These are phyloP conservation scores for Yasuhikotakia modesta DNA, from an alignment of 2,797 vertebrate genomes.

Conservation along the genomic window DNA sequence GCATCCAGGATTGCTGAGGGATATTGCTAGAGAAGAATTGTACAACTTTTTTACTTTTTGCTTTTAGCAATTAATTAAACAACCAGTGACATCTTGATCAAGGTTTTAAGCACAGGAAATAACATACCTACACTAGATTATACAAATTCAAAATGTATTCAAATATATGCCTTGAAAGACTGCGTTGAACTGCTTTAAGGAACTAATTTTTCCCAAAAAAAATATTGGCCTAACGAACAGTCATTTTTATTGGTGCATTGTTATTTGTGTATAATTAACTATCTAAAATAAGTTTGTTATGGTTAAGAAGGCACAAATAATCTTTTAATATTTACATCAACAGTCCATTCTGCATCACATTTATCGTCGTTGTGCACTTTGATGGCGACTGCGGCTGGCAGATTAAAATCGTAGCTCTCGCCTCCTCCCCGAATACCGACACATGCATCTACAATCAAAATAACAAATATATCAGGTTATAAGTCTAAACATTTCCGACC, in stretches of 20 bases:
- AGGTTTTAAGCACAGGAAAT: background rate
- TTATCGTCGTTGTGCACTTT: background rate
- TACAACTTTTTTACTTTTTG: background rate
- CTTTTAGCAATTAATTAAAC: no score
- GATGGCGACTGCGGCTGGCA: background rate
- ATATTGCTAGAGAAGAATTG: background rate
- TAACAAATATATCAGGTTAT: background rate
- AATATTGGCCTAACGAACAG: no score
- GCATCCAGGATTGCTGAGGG: background rate
- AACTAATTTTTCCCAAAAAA: no score
- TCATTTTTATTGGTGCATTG: no score
- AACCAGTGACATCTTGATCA: background rate
- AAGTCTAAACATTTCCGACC: no score
- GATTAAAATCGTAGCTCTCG: background rate
- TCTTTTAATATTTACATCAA: background rate
- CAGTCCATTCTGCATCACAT: conserved; percentile 1
- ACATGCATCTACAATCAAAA: background rate
- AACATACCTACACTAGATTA: no score
- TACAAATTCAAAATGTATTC: no score
- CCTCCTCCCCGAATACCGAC: background rate
- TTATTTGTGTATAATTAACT: no score
- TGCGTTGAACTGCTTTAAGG: no score
- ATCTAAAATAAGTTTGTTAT: no score
- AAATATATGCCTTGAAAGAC: no score
- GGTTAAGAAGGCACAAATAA: no score